Base-by-base conservation (phyloP, 2,888 invertebrate species). In the Epistrophe eligans region DNA sequence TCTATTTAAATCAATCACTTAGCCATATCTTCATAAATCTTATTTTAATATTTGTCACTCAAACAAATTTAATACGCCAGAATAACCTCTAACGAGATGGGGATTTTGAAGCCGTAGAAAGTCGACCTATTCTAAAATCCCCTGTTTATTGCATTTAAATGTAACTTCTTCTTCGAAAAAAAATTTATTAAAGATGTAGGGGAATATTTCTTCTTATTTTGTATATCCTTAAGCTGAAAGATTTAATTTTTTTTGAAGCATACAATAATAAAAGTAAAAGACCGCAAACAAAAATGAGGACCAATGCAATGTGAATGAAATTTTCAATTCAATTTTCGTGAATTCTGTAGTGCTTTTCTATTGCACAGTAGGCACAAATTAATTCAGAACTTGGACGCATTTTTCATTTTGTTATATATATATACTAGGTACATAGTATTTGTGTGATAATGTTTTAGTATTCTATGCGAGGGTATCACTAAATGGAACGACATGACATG, bases 321-420 rank as follows among this genome's bases (percentile, higher is more conserved):
- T 13, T 5, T 6, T 24, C 6, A 11, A 24, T 52, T 52, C 52
- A 52, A 52, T 52, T 52, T 52, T 24, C 52, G 13, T 24, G 52
- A 52, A 24, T 52, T 52, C 52, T 52, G 24, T 52, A 52, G 52
- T 52, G 19, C 5, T 52, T 52, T 24, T 52, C 52, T 52, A 52
- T 19, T 52, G 19, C 5, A 24, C 13, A 52, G 24, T 35, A 35
- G 35, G 7, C 7, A 24, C 6, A 52, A 52, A 52, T 52, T 52
- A 52, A 52, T 52, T 52, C 24, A 52, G 19, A 52, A 24, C 19
- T 52, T 19, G 48, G 11, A 13, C 11, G 5, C 24, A 52, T 52
- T 52, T 24, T 52, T 52, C 52, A 52, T 50, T 52, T 52, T 24
- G 52, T 0, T 52, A 19, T 35, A 35, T 9, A 7, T 35, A 35